Base-by-base conservation (phyloP, 2,797 vertebrate genomes). In the Accipiter minullus region DNA sequence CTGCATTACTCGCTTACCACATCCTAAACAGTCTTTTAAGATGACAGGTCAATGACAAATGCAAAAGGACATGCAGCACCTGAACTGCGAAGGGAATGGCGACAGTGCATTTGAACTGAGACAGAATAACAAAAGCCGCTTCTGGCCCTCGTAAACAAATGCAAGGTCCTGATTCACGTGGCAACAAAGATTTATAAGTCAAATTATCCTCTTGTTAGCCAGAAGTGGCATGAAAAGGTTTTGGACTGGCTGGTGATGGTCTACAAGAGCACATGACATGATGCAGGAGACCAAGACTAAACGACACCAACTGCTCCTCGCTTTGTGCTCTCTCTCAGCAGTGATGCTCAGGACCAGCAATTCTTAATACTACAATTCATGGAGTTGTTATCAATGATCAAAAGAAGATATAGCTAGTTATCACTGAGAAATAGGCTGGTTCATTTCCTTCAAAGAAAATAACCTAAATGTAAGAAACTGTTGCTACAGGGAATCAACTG, bases 201-300 rank as follows among this genome's bases (percentile, higher is more conserved):
- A 85, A 13, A 8, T 69, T 47, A 18, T 11, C 14, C 22, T 60
- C 36, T 48, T 29, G 32, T 17, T 25, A 47, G 50, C 0, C 2
- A 47, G 40, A 67, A 16, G 34, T 2, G 11, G 11, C 21, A 19
- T 0, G 10, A 42, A 27, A 66, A 69, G 8, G 4, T 53, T 76
- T 85, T 27, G 26, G 50, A 36, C 5, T 72, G 45, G 42, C 22
- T 73, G 36, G 13, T 1, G 7, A 45, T 4, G 36, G 71, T 52
- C 19, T 31, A 18, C 1, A 4, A 56, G n/a, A 76, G 63, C 42
- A 79, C 11, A 2, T 4, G 12, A 55, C 2, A 2, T 1, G 0
- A 21, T 29, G 45, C 31, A 72, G 62, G 23, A 86, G 27, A 34
- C 31, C 20, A 32, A 45, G 42, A 48, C 40, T 55, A 2, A 86